Conservation (phyloP, 1,140 invertebrate genomes). For the Halesus radiatus region DNA sequence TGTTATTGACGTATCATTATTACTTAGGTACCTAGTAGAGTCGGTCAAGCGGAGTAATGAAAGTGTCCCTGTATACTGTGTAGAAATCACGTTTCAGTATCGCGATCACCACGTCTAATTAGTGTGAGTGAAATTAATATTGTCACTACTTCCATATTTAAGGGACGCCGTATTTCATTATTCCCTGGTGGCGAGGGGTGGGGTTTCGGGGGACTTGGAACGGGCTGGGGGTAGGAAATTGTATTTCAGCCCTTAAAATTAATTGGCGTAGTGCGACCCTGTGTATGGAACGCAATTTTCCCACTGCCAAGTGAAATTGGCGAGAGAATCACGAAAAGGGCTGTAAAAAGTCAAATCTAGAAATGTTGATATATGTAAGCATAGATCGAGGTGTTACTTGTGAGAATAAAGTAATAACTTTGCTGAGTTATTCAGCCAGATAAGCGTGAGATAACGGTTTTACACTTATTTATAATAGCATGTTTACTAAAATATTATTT, state of each 20-base stretch:
- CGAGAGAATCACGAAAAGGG: constrained; percentile 3
- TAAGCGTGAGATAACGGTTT: too few relatives aligned
- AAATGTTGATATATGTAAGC: too few relatives aligned
- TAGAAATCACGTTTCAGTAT: not conserved
- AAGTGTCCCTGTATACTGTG: too few relatives aligned
- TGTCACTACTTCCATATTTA: constrained; percentile 8
- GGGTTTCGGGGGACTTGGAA: not conserved
- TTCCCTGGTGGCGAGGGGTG: not conserved
- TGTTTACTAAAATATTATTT: too few relatives aligned
- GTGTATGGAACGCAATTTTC: constrained; percentile 17
- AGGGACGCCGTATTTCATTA: constrained; percentile 21
- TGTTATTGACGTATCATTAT: too few relatives aligned
- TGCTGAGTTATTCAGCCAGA: too few relatives aligned
- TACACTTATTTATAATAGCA: too few relatives aligned
- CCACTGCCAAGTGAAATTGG: constrained; percentile 2
- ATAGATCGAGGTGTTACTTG: too few relatives aligned
- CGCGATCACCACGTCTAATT: not conserved
- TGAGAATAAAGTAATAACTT: too few relatives aligned
- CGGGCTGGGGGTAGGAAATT: constrained; percentile 5
- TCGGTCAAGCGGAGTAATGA: too few relatives aligned
- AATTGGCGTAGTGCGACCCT: not conserved
- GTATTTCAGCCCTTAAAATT: constrained; percentile 21
- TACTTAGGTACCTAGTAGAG: too few relatives aligned
- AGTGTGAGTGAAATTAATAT: constrained; percentile 27
- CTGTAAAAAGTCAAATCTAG: not conserved